Conservation (phyloP, 2,797 vertebrate species). For the Sarcophilus harrisii region DNA sequence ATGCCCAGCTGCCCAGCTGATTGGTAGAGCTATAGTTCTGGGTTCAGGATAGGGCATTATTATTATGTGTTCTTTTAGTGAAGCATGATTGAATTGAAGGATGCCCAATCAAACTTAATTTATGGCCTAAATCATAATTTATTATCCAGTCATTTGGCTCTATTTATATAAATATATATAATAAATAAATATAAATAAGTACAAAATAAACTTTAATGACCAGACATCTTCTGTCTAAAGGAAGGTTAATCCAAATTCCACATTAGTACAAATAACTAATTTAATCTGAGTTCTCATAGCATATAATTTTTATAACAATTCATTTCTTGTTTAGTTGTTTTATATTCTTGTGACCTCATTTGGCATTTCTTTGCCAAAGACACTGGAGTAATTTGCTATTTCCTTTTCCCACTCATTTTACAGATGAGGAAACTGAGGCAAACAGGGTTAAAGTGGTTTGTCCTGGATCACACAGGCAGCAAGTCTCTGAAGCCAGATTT, state of each 20-base stretch:
- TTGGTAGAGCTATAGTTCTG: not conserved
- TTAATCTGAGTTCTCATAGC: not conserved
- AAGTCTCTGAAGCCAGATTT: not conserved
- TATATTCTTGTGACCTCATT: not conserved
- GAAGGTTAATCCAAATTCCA: not conserved
- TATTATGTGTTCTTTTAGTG: not conserved
- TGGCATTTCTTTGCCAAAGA: not conserved
- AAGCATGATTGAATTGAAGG: not conserved
- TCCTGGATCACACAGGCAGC: not conserved
- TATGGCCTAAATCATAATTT: not conserved
- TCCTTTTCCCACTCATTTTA: not conserved
- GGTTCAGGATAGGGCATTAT: not conserved
- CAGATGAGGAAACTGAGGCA: not conserved
- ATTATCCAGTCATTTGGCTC: not conserved
- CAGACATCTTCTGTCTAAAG: not conserved
- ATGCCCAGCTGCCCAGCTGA: not conserved
- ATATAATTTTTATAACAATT: not conserved
- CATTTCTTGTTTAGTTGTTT: not conserved
- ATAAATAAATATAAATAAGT: too few species aligned
- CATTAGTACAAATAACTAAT: not conserved
- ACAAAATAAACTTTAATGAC: not conserved
- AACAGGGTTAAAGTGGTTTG: not conserved
- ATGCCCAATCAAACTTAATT: not conserved
- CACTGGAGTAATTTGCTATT: not conserved
- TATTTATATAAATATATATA: not conserved